A percentile compares a stretch with the other conserved stretches of the same genome.
These are phyloP conservation scores for Merops nubicus DNA, from an alignment of 2,113 vertebrate species.

Conservation along the genomic window DNA sequence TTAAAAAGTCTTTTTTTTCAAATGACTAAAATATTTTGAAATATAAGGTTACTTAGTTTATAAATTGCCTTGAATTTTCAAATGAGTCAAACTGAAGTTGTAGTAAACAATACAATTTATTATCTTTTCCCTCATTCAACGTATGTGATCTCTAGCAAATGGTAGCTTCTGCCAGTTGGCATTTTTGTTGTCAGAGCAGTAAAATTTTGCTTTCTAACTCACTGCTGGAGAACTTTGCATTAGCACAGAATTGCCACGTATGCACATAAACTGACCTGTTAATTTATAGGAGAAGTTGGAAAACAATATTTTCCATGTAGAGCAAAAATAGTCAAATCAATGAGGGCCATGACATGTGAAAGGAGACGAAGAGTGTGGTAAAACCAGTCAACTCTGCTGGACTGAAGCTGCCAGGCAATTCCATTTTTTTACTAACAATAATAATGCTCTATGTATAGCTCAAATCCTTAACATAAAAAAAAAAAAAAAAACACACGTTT, in stretches of 20 bases:
- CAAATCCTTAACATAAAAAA: not conserved
- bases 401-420: not conserved
- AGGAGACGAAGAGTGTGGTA: not conserved
- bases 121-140: rapidly evolving
- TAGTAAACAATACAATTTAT: not conserved
- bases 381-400: not conserved
- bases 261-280: not conserved
- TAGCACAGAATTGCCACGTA: not conserved
- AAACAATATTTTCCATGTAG: not conserved
- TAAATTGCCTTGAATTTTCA: not conserved
- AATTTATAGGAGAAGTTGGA: not conserved
- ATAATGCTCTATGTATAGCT: not conserved
- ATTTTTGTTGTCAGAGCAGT: not conserved
- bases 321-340: not conserved
- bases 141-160: rapidly evolving
- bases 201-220: not conserved
- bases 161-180: not conserved
- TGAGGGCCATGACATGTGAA: not conserved
- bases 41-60: not conserved
- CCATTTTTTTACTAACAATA: not conserved
- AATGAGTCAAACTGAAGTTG: not conserved
- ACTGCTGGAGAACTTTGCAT: not conserved
- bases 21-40: not conserved
- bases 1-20: not conserved
- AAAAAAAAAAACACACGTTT: not conserved